These are phyloP conservation scores for Drosophila nannoptera DNA, from an alignment of 1,140 invertebrate species.

Conservation along the genomic window DNA sequence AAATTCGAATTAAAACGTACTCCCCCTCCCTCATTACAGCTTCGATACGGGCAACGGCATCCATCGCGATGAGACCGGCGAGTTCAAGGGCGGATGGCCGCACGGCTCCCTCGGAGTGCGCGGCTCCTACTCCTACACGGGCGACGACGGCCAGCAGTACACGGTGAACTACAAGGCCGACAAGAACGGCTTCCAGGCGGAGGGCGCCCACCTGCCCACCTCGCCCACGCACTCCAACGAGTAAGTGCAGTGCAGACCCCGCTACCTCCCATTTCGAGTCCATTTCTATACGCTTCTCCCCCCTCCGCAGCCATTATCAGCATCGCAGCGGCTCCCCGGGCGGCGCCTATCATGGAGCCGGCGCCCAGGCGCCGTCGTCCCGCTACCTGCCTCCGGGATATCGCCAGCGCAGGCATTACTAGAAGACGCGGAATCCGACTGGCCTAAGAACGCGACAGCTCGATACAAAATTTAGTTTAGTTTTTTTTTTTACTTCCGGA, in stretches of 20 bases:
- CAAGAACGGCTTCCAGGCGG: conserved; percentile 81
- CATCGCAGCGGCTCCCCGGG: conserved; percentile 24
- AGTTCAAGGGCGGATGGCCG: conserved; percentile 79
- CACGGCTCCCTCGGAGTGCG: conserved; percentile 82
- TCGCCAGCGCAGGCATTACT: conserved; percentile 65
- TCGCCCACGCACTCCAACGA: conserved; percentile 81
- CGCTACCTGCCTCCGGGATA: conserved; percentile 62
- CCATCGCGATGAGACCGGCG: conserved; percentile 80
- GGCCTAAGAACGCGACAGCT: conserved; percentile 1
- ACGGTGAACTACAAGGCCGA: conserved; percentile 86
- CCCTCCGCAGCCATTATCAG: conserved; percentile 33
- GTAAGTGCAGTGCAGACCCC: conserved; percentile 64
- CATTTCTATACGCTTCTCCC: neutral
- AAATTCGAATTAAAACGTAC: neutral
- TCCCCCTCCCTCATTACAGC: conserved; percentile 57
- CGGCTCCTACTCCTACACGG: conserved; percentile 83
- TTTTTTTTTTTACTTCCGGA: conserved; percentile 1
- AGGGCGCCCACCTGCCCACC: conserved; percentile 89
- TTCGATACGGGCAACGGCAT: conserved; percentile 83
- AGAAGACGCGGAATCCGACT: neutral
- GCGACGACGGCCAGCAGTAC: conserved; percentile 83
- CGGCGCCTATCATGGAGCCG: conserved; percentile 54
- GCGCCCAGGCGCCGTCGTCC: conserved; percentile 33
- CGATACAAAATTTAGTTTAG: neutral
- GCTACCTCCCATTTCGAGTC: neutral